Conservation (phyloP, 2,797 vertebrate species). For the Enteromius unitaeniatus region DNA sequence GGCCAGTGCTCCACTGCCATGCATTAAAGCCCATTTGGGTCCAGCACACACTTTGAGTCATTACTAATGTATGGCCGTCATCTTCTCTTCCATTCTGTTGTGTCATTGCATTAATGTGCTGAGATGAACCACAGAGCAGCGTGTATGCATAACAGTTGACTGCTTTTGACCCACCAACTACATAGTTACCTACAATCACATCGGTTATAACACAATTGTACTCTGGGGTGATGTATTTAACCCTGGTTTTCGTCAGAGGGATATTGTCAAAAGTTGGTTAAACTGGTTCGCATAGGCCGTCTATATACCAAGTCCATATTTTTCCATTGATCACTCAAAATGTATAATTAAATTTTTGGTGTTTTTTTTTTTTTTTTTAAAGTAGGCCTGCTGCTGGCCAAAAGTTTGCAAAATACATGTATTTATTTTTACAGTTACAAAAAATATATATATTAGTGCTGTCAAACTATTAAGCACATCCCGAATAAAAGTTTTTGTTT, state of each 20-base stretch:
- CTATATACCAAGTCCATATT: neutral
- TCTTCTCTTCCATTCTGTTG: slow-evolving; percentile 33
- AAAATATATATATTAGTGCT: too few species aligned
- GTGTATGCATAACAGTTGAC: slow-evolving; percentile 14
- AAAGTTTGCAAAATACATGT: too few species aligned
- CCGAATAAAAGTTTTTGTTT: too few species aligned
- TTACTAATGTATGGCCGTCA: slow-evolving; percentile 41
- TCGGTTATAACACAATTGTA: neutral
- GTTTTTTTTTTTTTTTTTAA: too few species aligned
- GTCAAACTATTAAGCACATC: too few species aligned
- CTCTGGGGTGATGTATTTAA: slow-evolving; percentile 1
- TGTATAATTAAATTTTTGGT: too few species aligned
- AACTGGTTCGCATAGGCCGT: neutral
- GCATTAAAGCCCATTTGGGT: slow-evolving; percentile 56
- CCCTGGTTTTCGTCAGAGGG: neutral
- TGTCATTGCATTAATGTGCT: slow-evolving; percentile 35
- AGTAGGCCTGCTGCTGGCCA: too few species aligned
- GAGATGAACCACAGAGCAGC: neutral
- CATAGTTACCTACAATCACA: slow-evolving; percentile 2
- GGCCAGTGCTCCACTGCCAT: neutral
- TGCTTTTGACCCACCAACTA: neutral
- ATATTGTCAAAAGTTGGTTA: neutral
- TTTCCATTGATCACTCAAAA: neutral
- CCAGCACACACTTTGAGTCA: slow-evolving; percentile 39
- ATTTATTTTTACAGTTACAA: too few species aligned